phyloP scores from a whole-genome alignment of 2,797 vertebrate genomes.

The Acrocephalus scirpaceus region DNA sequence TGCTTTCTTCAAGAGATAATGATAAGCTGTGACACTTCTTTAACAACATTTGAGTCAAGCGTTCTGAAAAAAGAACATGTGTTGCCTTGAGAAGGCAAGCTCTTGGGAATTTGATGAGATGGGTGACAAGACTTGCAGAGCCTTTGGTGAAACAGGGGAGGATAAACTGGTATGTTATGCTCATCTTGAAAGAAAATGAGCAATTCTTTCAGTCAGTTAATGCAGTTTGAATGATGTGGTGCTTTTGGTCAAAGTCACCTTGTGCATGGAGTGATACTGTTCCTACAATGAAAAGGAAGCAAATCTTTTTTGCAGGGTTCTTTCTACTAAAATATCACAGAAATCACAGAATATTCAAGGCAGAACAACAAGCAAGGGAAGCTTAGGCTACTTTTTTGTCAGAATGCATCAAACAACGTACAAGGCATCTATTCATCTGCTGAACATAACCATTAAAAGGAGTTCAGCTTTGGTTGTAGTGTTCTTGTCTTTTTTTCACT shows the following conservation, averaged over 20 bases:
- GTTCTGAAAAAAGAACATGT: neutral
- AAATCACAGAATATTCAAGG: neutral
- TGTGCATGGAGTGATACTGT: neutral
- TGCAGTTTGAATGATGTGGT: neutral
- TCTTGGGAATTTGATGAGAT: neutral
- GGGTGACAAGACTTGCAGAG: neutral
- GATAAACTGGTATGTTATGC: neutral
- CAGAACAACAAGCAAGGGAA: neutral
- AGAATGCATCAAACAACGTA: neutral
- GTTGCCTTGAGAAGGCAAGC: neutral
- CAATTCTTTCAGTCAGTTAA: neutral
- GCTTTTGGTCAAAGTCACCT: conserved; percentile 15
- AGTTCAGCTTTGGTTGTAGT: neutral
- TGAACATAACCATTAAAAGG: neutral
- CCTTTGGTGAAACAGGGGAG: neutral
- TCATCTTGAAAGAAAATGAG: neutral
- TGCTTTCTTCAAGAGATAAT: neutral
- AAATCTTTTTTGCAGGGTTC: neutral
- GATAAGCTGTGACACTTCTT: neutral
- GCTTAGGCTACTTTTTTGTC: neutral
- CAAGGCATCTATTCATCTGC: neutral
- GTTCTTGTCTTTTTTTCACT: neutral
- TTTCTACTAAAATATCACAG: neutral
- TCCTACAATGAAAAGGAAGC: neutral
- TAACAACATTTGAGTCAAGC: neutral